Evolutionary conservation across 2,113 vertebrate species (phyloP).

Genomic region (Eira barbara): DNA sequence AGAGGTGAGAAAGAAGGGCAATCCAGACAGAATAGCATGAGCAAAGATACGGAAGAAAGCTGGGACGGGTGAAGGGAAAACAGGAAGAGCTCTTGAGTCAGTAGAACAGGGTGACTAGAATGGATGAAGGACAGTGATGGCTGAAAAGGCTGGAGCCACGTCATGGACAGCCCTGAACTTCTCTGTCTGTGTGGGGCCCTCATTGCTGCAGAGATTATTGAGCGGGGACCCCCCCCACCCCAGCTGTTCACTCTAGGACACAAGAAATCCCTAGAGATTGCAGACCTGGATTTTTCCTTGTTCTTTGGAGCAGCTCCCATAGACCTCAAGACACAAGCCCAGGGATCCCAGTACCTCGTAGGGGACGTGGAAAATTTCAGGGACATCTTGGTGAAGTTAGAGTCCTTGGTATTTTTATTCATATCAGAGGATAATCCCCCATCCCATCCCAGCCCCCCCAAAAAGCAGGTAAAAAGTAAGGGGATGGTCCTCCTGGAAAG

Average conservation of each 20-base stretch:
- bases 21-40: not conserved
- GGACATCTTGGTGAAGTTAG: not conserved
- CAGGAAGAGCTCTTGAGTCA: not conserved
- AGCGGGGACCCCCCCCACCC: not conserved
- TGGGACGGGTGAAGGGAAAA: not conserved
- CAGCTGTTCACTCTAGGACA: not conserved
- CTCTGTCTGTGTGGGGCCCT: not conserved
- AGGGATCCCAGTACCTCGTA: not conserved
- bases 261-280: not conserved
- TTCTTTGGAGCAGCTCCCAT: not conserved
- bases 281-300: not conserved
- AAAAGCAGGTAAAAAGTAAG: not conserved
- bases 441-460: not conserved
- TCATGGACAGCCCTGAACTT: not conserved
- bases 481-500: not conserved
- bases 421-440: not conserved
- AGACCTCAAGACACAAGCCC: not conserved
- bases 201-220: not conserved
- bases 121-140: accelerated
- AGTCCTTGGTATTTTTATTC: not conserved
- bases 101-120: not conserved
- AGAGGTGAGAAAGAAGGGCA: not conserved
- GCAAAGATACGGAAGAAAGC: not conserved
- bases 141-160: not conserved
- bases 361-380: not conserved